Evolutionary conservation across 2,797 vertebrate genomes (phyloP), one percentile per base, ranked within the genome.

Genomic region (Acipenser ruthenus): DNA sequence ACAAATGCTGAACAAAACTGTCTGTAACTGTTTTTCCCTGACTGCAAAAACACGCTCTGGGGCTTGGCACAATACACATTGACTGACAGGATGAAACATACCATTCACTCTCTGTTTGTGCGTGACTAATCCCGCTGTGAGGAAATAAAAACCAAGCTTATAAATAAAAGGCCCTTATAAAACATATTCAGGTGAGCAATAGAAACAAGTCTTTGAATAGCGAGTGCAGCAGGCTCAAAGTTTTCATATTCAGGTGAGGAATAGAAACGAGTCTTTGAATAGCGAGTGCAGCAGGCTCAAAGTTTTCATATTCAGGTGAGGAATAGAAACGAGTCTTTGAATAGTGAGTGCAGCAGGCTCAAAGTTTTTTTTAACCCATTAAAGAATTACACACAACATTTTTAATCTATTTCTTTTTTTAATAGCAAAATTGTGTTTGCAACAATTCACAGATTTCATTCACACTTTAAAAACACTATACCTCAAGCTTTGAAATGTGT

Each of bases 331-430:
- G 52, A 53, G 15, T 18, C 15, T 18, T 18, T 18, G 15, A 18
- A 18, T 1, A 18, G 15, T 15, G 15, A 18, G 15, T 18, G 15
- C 15, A 18, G 15, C 15, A 18, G 15, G 15, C 15, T 18, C 15
- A 18, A 18, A 18, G 15, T 18, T 37, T 37, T 37, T 3, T 37
- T 37, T 37, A 37, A 37, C 23, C 4, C 2, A 37, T 37, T 37
- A 47, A 15, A 51, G 52, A 68, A 60, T 76, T 49, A 13, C 65
- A 68, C 62, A 70, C 37, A 70, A 58, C 50, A 90, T 88, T 88
- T 83, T 84, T 89, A 89, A 84, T 84, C 78, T 85, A 79, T 83
- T 67, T 71, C 77, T 73, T 80, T 80, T 77, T 66, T 73, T 18
- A 61, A 69, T 60, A 79, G 83, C 77, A 78, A 74, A 59, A 74